These are phyloP conservation scores for Agrilus biguttatus DNA, from an alignment of 2,888 invertebrate genomes.

Conservation along the genomic window DNA sequence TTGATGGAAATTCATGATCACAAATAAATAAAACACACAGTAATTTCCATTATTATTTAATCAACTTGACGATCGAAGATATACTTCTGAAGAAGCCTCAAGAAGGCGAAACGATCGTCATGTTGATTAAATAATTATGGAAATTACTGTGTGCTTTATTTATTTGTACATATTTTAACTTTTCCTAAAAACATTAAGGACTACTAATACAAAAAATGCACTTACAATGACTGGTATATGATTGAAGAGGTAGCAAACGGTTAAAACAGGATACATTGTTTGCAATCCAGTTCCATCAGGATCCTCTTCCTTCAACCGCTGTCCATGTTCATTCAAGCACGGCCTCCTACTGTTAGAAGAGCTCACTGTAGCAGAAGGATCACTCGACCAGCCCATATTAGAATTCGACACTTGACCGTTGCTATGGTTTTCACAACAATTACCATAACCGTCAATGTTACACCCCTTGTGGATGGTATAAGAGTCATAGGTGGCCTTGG, in stretches of 20 bases:
- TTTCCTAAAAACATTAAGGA: too few species aligned
- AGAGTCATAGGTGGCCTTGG: conserved; percentile 24
- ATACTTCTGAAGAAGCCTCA: too few species aligned
- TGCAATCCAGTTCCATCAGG: conserved; percentile 29
- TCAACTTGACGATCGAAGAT: too few species aligned
- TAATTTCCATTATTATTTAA: too few species aligned
- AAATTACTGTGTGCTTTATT: too few species aligned
- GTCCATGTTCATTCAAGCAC: conserved; percentile 28
- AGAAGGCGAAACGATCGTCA: too few species aligned
- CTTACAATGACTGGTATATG: conserved; percentile 46
- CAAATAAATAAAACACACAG: too few species aligned
- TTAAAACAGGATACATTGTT: conserved; percentile 36
- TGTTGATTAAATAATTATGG: too few species aligned
- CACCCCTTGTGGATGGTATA: conserved; percentile 20
- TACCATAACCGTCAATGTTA: conserved; percentile 6
- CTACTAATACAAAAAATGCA: conserved; percentile 11
- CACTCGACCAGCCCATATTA: too few species aligned
- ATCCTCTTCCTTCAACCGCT: conserved; percentile 11
- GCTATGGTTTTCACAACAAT: conserved; percentile 10
- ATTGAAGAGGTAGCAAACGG: conserved; percentile 42
- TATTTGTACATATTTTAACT: too few species aligned
- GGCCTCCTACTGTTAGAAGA: conserved; percentile 38
- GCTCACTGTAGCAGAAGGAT: conserved; percentile 35
- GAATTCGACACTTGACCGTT: conserved; percentile 33
- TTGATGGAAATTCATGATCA: too few species aligned